Percentiles rank a stretch among this genome's conserved stretches.
Evolutionary conservation across 2,797 vertebrate genomes (phyloP).

Genomic region (Rhynchotus rufescens): DNA sequence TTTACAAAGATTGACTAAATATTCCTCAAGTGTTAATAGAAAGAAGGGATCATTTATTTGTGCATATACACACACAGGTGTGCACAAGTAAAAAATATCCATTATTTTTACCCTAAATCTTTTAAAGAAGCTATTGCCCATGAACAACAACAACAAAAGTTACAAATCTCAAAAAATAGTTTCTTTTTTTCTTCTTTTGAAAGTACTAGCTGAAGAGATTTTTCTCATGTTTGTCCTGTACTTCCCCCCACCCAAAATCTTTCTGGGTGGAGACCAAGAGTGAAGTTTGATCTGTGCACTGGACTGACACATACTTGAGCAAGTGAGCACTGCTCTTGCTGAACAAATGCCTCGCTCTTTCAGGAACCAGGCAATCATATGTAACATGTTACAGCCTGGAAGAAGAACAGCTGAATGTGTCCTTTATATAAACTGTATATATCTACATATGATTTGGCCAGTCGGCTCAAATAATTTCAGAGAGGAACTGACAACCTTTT

Average conservation of each 20-base stretch:
- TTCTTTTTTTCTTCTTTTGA: not conserved
- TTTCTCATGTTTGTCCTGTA: not conserved
- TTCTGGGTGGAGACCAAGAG: not conserved
- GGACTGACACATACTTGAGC: not conserved
- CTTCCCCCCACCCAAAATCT: not conserved
- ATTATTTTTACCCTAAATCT: not conserved
- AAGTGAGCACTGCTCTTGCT: not conserved
- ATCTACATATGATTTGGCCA: not conserved
- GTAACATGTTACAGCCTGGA: not conserved
- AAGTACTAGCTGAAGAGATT: not conserved
- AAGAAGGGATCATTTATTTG: not conserved
- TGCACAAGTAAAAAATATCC: not conserved
- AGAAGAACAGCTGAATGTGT: too few species aligned
- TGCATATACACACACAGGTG: too few species aligned
- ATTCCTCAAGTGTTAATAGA: not conserved
- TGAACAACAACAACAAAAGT: not conserved
- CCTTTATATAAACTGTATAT: fast-evolving
- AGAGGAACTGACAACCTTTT: not conserved
- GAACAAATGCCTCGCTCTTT: fast-evolving
- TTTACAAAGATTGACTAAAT: not conserved
- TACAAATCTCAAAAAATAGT: fast-evolving
- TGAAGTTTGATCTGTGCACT: not conserved
- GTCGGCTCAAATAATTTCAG: not conserved
- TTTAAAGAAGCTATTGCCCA: not conserved
- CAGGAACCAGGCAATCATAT: not conserved